Base-by-base conservation (phyloP, 1,140 invertebrate species). In the Eufriesea mexicana region DNA sequence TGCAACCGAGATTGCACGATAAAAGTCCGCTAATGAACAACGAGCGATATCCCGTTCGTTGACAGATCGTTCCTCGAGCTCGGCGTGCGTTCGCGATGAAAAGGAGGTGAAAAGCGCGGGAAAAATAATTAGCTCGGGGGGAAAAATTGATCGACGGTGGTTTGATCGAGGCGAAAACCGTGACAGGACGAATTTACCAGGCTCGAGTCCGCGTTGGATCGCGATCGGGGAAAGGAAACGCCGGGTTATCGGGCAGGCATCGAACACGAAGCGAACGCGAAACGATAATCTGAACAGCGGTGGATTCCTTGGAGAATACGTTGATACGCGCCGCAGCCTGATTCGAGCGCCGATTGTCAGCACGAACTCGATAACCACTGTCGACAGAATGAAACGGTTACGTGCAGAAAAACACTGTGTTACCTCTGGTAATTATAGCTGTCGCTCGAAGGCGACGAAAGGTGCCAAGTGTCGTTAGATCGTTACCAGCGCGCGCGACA, bases 11-110 rank as follows among this genome's bases (percentile, higher is more conserved):
- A 89, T 88, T 54, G 71, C 5, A 54, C 76, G 87, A 89, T 89
- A 88, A 88, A 72, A 72, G 70, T 47, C 61, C 75, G 79, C 81
- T 88, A 88, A 88, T 88, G 87, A 88, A 87, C 83, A 79, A 79
- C 74, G 72, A 76, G 42, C 66, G 62, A 54, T 35, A 35, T 76
- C 51, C 61, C 57, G 49, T 68, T 68, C 35, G 12, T 35, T 51
- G 71, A n/a, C 51, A 25, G 20, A 42, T 20, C 10, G 12, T n/a
- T 42, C 14, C 25, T 25, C 70, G 2, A 49, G 10, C 51, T 20
- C 55, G 18, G 12, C 25, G 16, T 23, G 12, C 28, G n/a, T 18
- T 25, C 16, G 18, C 61, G 16, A 18, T 18, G 61, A 18, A 62
- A 1, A 18, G 2, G 28, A 35, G 2, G 23, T 9, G 23, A 23